Evolutionary conservation across 1,140 invertebrate genomes (phyloP).

Genomic region (Brachystomella parvula): DNA sequence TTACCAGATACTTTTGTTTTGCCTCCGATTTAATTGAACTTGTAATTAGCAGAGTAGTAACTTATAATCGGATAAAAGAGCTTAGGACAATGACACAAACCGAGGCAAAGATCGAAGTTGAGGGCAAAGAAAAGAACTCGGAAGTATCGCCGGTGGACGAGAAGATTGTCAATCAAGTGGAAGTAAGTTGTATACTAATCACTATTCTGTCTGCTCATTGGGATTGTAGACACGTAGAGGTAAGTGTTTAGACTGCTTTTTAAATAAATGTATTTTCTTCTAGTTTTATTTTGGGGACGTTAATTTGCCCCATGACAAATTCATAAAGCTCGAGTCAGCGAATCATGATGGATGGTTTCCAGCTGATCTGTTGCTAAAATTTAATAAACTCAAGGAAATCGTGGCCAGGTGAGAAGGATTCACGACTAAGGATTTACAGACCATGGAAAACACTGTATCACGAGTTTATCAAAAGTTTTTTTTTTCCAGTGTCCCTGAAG

Average conservation of each 20-base stretch:
- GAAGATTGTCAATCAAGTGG: neutral
- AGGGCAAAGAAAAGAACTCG: no score
- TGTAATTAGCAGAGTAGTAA: no score
- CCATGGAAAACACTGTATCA: neutral
- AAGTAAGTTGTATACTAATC: no score
- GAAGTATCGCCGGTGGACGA: constrained; percentile 5
- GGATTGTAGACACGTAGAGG: neutral
- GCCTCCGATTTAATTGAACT: no score
- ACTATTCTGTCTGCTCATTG: no score
- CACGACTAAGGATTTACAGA: neutral
- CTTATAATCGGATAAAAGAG: no score
- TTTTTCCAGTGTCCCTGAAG: constrained; percentile 12
- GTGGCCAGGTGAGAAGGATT: constrained; percentile 23
- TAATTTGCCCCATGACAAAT: constrained; percentile 32
- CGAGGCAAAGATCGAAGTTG: no score
- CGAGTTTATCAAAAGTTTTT: neutral
- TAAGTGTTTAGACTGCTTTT: neutral
- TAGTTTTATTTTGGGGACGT: constrained; percentile 37
- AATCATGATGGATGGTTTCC: constrained; percentile 36
- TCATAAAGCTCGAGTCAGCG: constrained; percentile 33
- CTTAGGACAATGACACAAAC: no score
- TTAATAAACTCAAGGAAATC: constrained; percentile 24
- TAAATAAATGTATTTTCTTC: constrained; percentile 5
- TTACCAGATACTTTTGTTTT: no score
- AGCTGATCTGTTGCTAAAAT: constrained; percentile 25